phyloP scores from a whole-genome alignment of 2,113 vertebrate species.

The Anolis carolinensis region DNA sequence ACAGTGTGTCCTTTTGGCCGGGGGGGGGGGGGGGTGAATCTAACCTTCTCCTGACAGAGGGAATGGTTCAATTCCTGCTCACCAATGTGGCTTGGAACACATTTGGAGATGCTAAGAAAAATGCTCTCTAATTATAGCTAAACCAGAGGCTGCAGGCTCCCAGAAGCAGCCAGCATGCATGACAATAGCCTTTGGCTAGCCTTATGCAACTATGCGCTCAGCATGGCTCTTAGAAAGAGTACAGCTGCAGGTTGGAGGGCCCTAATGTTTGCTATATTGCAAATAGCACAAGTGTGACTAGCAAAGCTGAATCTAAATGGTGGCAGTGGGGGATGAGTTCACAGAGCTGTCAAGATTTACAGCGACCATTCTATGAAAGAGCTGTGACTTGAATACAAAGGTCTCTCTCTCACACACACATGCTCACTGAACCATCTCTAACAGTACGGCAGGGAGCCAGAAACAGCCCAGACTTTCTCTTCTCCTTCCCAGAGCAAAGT shows the following conservation, averaged over 20 bases:
- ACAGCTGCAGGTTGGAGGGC: neutral
- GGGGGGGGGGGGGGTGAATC: too few relatives aligned
- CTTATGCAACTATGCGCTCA: too few relatives aligned
- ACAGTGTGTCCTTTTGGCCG: too few relatives aligned
- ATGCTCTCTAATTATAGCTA: neutral
- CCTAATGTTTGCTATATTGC: neutral
- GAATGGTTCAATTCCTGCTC: neutral
- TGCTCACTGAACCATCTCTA: neutral
- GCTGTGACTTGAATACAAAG: neutral
- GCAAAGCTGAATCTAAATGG: neutral
- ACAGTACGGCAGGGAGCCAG: neutral
- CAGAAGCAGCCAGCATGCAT: neutral
- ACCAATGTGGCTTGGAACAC: neutral
- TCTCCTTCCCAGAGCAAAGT: too few relatives aligned
- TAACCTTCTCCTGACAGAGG: neutral
- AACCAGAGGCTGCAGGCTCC: neutral
- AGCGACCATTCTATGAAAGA: neutral
- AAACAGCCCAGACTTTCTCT: neutral
- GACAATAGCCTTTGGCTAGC: neutral
- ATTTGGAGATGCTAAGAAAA: neutral
- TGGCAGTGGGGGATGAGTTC: neutral
- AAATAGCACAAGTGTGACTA: neutral
- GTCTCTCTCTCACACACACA: neutral
- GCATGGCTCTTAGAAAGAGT: neutral
- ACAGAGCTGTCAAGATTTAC: neutral